Conservation (phyloP, 2,888 invertebrate genomes). For the Seira musarum region DNA sequence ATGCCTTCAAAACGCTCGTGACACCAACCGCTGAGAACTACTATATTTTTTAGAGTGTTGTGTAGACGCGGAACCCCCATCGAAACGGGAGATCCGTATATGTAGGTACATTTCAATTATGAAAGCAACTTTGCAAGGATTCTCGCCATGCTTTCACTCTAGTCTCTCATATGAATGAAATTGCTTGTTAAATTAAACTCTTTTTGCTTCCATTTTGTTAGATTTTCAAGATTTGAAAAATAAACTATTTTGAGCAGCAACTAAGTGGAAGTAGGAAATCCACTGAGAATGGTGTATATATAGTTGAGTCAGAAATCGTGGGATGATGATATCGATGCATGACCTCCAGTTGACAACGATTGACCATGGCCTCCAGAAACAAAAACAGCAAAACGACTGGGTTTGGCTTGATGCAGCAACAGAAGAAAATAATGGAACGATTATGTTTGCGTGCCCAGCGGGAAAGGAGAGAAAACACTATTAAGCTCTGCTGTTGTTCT, state of each 20-base stretch:
- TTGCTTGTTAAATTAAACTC: no score
- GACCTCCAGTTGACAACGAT: slow-evolving; percentile 41
- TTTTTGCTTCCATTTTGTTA: no score
- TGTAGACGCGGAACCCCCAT: slow-evolving; percentile 3
- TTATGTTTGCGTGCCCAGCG: slow-evolving; percentile 10
- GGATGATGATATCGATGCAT: neutral
- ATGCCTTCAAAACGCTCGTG: no score
- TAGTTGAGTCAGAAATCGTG: neutral
- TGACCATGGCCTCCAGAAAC: slow-evolving; percentile 48
- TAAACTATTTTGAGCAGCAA: no score
- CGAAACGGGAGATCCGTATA: no score
- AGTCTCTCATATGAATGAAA: no score
- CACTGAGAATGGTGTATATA: no score
- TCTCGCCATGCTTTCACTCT: neutral
- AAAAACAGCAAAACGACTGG: neutral
- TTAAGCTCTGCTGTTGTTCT: no score
- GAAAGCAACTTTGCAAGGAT: neutral
- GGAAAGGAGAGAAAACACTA: neutral
- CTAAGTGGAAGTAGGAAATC: no score
- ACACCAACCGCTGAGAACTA: no score
- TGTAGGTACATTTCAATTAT: no score
- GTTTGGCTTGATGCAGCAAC: slow-evolving; percentile 17
- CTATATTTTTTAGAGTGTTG: neutral
- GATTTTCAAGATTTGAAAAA: no score
- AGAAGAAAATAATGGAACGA: neutral